phyloP scores from a whole-genome alignment of 1,140 invertebrate species.

The Heliconius himera region DNA sequence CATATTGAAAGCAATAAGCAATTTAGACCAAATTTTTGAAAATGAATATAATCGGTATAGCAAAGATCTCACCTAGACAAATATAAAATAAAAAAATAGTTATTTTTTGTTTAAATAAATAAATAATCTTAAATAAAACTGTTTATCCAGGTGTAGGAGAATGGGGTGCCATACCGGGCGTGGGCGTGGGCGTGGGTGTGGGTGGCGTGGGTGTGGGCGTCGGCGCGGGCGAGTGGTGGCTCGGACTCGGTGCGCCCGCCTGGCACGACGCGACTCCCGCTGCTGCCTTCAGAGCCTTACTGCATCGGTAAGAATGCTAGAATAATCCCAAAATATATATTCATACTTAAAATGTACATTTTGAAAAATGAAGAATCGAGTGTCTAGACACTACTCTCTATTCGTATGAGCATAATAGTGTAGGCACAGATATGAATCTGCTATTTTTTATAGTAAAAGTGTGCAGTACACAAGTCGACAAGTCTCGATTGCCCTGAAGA shows the following conservation, averaged over 20 bases:
- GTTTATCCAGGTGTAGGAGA: slow-evolving; percentile 56
- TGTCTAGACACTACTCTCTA: too few relatives aligned
- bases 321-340: not conserved
- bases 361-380: not conserved
- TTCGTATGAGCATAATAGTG: too few relatives aligned
- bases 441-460: too few relatives aligned
- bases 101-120: not conserved
- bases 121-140: not conserved
- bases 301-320: slow-evolving; percentile 54
- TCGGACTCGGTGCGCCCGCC: slow-evolving; percentile 60
- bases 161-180: slow-evolving; percentile 48
- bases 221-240: slow-evolving; percentile 67
- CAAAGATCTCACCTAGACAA: too few relatives aligned
- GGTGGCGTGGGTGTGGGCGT: slow-evolving; percentile 48
- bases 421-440: too few relatives aligned
- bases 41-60: too few relatives aligned
- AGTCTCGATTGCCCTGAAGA: too few relatives aligned
- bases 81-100: not conserved
- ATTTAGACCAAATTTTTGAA: too few relatives aligned
- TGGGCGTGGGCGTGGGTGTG: slow-evolving; percentile 44
- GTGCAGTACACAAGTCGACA: too few relatives aligned
- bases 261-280: slow-evolving; percentile 65
- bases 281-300: slow-evolving; percentile 63
- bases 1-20: too few relatives aligned
- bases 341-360: not conserved